phyloP scores from a whole-genome alignment of 2,888 invertebrate genomes.

The Patella pellucida region DNA sequence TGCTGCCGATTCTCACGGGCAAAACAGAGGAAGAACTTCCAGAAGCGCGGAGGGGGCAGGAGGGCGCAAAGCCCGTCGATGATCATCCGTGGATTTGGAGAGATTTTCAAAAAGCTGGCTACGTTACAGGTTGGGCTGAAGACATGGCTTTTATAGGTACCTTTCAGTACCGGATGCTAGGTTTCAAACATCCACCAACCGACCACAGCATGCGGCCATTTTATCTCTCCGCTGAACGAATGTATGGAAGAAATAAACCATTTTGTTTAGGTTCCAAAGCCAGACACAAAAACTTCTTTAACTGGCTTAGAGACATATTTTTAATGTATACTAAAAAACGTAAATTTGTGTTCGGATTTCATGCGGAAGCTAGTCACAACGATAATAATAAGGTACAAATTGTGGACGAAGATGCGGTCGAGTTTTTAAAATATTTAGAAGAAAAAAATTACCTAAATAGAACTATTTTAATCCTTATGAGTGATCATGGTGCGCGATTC shows the following conservation, averaged over 20 bases:
- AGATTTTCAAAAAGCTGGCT: slow-evolving; percentile 76
- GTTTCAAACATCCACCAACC: slow-evolving; percentile 86
- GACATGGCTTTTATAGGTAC: slow-evolving; percentile 88
- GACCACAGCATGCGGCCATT: slow-evolving; percentile 91
- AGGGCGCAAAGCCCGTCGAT: slow-evolving; percentile 78
- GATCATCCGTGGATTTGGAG: slow-evolving; percentile 90
- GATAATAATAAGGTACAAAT: slow-evolving; percentile 84
- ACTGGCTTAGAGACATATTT: slow-evolving; percentile 74
- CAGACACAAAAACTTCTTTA: slow-evolving; percentile 74
- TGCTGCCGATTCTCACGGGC: slow-evolving; percentile 90
- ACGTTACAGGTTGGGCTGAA: slow-evolving; percentile 85
- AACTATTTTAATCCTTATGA: slow-evolving; percentile 89
- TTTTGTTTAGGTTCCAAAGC: slow-evolving; percentile 81
- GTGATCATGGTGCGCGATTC: slow-evolving; percentile 89
- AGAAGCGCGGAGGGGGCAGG: slow-evolving; percentile 82
- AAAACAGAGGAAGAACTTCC: slow-evolving; percentile 85
- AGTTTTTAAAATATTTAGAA: slow-evolving; percentile 75
- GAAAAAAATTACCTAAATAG: slow-evolving; percentile 79
- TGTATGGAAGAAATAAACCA: slow-evolving; percentile 38
- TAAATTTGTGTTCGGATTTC: slow-evolving; percentile 89
- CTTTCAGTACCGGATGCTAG: slow-evolving; percentile 90
- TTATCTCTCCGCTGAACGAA: slow-evolving; percentile 76
- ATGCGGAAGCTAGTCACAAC: slow-evolving; percentile 90
- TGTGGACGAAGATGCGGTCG: slow-evolving; percentile 80
- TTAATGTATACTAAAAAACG: slow-evolving; percentile 79